Percentiles rank a stretch among this genome's conserved stretches.
These are phyloP conservation scores for Molanna angustata DNA, from an alignment of 2,888 invertebrate genomes.

Conservation along the genomic window DNA sequence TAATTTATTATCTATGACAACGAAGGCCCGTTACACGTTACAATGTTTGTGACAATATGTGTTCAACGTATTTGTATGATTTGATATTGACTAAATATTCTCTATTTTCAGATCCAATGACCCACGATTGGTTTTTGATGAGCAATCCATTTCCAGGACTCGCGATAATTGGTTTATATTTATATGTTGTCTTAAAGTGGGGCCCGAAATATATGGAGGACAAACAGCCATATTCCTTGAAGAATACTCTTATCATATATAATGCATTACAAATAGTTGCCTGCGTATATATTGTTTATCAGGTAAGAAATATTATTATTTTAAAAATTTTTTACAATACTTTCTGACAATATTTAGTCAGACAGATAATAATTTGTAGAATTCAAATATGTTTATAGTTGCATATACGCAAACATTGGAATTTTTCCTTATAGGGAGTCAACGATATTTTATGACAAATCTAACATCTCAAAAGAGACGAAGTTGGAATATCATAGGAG, in stretches of 20 bases:
- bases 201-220: slow-evolving; percentile 71
- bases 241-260: slow-evolving; percentile 61
- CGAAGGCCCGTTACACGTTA: too few species aligned
- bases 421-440: too few species aligned
- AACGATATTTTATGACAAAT: too few species aligned
- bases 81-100: too few species aligned
- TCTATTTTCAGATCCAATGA: slow-evolving; percentile 60
- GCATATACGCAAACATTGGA: too few species aligned
- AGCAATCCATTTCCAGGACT: slow-evolving; percentile 65
- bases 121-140: slow-evolving; percentile 69
- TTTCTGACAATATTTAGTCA: background rate
- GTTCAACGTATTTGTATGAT: too few species aligned
- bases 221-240: slow-evolving; percentile 61
- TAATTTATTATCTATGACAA: too few species aligned
- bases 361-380: background rate
- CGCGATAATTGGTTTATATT: slow-evolving; percentile 57
- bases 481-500: too few species aligned
- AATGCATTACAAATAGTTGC: slow-evolving; percentile 65
- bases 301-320: slow-evolving; percentile 48
- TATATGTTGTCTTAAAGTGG: slow-evolving; percentile 62
- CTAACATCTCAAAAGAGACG: too few species aligned
- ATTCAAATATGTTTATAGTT: too few species aligned
- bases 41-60: too few species aligned
- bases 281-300: slow-evolving; percentile 58
- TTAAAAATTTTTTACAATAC: background rate